Conservation (phyloP, 2,888 invertebrate genomes). For the Orchesellides sinensis region DNA sequence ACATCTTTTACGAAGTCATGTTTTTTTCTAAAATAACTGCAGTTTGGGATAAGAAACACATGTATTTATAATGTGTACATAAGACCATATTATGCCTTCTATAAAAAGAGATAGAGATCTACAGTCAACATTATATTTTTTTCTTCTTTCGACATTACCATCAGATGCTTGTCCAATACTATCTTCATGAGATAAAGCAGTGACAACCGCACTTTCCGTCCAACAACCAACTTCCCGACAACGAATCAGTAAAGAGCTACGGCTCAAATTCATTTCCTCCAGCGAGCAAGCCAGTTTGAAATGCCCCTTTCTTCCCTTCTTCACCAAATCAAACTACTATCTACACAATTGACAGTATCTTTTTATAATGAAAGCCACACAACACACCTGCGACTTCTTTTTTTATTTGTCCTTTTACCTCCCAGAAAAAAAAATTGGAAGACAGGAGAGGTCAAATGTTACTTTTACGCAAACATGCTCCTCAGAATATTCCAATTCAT, state of each 20-base stretch:
- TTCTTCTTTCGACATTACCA: no score
- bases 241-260: slow-evolving; percentile 58
- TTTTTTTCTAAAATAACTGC: no score
- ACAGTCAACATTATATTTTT: no score
- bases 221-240: slow-evolving; percentile 67
- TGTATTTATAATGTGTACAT: no score
- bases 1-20: no score
- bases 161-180: slow-evolving; percentile 25
- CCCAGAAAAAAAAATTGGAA: background rate
- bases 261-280: slow-evolving; percentile 48
- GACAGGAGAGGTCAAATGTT: no score
- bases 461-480: no score
- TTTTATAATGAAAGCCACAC: no score
- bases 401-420: background rate
- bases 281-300: background rate
- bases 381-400: background rate
- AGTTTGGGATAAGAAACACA: no score
- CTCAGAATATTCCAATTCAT: no score
- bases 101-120: no score
- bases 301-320: background rate
- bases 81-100: no score
- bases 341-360: background rate
- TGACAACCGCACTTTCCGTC: slow-evolving; percentile 58
- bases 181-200: slow-evolving; percentile 33
- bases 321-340: background rate